These are phyloP conservation scores for Asobara japonica DNA, from an alignment of 1,140 invertebrate genomes.

Conservation along the genomic window DNA sequence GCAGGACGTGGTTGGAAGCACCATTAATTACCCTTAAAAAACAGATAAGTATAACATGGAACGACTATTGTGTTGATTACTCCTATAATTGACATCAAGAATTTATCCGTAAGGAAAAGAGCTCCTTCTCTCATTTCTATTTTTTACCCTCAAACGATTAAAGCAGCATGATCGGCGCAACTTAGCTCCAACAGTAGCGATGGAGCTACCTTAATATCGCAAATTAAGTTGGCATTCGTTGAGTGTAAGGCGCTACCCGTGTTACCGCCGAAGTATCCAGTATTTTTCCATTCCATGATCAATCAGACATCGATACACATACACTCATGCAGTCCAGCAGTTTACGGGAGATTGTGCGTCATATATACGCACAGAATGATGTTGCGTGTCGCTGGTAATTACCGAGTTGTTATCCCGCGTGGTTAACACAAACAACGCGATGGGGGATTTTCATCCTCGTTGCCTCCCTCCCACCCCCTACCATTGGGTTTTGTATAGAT, in stretches of 20 bases:
- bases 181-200: no score
- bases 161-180: no score
- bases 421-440: conserved; percentile 55
- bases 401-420: conserved; percentile 57
- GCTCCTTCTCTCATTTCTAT: no score
- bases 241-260: no score
- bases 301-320: neutral
- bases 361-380: conserved; percentile 24
- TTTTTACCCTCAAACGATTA: no score
- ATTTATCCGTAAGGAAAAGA: no score
- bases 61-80: no score
- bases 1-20: no score
- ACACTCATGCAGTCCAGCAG: neutral
- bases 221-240: neutral
- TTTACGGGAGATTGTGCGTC: neutral
- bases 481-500: conserved; percentile 2
- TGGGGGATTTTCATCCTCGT: conserved; percentile 53
- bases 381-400: conserved; percentile 65
- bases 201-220: no score
- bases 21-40: no score
- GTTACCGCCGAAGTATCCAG: neutral
- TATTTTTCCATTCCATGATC: neutral
- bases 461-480: conserved; percentile 29
- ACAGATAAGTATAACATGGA: no score
- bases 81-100: no score